Evolutionary conservation across 2,888 invertebrate species (phyloP).

Genomic region (Trachelus iudaicus): DNA sequence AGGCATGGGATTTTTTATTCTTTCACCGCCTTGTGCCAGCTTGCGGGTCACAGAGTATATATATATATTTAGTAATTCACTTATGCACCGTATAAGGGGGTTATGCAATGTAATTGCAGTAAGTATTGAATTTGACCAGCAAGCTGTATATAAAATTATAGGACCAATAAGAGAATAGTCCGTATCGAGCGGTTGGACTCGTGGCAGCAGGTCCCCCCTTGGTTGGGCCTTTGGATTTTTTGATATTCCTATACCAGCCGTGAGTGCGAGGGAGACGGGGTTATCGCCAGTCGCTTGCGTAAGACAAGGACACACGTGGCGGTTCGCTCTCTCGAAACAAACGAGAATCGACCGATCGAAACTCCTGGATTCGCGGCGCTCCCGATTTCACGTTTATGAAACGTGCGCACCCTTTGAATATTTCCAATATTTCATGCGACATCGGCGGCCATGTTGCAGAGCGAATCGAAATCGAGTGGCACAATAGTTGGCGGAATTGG

Average conservation of each 20-base stretch:
- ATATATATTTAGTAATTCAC: background rate
- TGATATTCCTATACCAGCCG: background rate
- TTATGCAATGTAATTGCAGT: background rate
- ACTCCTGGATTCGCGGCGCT: background rate
- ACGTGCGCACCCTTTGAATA: background rate
- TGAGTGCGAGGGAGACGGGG: background rate
- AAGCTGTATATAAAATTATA: background rate
- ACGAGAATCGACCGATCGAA: background rate
- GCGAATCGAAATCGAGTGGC: constrained; percentile 43
- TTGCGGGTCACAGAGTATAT: background rate
- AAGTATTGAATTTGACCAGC: background rate
- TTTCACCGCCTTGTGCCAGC: background rate
- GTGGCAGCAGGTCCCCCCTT: background rate
- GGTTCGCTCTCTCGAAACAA: background rate
- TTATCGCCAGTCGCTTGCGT: background rate
- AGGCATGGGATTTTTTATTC: constrained; percentile 26
- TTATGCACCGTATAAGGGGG: background rate
- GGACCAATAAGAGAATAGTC: background rate
- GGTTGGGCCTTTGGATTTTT: background rate
- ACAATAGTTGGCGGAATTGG: constrained; percentile 48
- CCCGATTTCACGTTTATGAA: background rate
- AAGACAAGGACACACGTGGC: background rate
- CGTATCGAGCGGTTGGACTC: background rate
- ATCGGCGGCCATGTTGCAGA: constrained; percentile 19
- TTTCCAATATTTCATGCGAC: background rate